Percentiles rank a stretch among this genome's conserved stretches.
These are phyloP conservation scores for Heliangelus exortis DNA, from an alignment of 2,797 vertebrate species.

Conservation along the genomic window DNA sequence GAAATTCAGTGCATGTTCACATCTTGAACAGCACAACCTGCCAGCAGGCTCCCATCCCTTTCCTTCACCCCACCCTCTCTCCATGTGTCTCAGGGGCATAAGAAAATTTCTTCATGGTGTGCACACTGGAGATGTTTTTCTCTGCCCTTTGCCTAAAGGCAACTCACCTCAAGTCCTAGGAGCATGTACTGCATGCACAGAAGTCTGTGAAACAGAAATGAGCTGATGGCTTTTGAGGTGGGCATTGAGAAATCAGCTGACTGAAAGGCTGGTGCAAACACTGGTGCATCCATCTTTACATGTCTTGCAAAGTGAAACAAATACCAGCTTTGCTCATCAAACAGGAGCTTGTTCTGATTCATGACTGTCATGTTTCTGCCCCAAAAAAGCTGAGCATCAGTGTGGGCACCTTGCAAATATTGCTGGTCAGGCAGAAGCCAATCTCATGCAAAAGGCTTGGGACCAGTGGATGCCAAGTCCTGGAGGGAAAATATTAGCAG, in stretches of 20 bases:
- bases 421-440: background rate
- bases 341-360: background rate
- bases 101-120: background rate
- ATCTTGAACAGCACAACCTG: background rate
- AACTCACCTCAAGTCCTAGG: background rate
- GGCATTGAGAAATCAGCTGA: background rate
- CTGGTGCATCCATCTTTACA: background rate
- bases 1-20: background rate
- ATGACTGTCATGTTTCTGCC: background rate
- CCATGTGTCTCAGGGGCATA: background rate
- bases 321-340: background rate
- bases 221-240: background rate
- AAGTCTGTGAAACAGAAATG: background rate
- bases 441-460: background rate
- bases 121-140: background rate
- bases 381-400: background rate
- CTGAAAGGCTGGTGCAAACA: background rate
- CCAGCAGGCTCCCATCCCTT: background rate
- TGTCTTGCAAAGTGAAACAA: background rate
- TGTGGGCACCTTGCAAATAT: background rate
- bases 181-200: background rate
- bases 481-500: background rate
- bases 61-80: background rate
- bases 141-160: background rate
- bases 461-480: background rate